Conservation (phyloP, 2,888 invertebrate genomes). For the Acanthoscelides obtectus region DNA sequence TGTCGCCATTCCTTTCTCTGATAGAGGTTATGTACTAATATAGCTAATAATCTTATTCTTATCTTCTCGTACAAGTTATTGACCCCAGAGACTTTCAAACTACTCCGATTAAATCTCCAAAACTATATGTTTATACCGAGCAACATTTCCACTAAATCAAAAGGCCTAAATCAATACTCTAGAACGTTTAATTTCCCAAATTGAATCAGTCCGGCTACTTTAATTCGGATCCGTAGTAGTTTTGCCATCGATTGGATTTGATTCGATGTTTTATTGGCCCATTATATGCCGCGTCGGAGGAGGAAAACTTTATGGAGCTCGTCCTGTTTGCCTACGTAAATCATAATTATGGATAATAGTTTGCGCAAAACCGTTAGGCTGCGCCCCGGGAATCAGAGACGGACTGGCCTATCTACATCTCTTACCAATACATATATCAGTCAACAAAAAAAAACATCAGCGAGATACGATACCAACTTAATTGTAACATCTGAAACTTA, state of each 20-base stretch:
- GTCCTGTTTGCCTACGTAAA: background rate
- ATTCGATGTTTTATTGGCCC: constrained; percentile 22
- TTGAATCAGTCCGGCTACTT: constrained; percentile 25
- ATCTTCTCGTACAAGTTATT: background rate
- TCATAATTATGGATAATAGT: background rate
- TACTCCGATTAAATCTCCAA: background rate
- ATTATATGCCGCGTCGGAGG: background rate
- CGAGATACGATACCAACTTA: too few species aligned
- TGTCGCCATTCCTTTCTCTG: too few species aligned
- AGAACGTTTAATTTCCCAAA: constrained; percentile 24
- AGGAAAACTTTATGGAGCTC: background rate
- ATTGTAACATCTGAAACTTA: too few species aligned
- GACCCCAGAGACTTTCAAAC: background rate
- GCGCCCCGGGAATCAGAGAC: background rate
- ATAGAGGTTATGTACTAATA: too few species aligned
- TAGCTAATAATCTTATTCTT: background rate
- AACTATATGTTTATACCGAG: background rate
- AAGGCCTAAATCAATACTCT: constrained; percentile 14
- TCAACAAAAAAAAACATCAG: too few species aligned
- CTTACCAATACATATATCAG: too few species aligned
- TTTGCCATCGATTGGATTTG: constrained; percentile 20
- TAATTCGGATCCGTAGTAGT: constrained; percentile 18
- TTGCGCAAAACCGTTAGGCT: background rate
- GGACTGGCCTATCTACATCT: background rate
- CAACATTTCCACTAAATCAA: background rate